Percentiles rank a stretch among this genome's conserved stretches.
Evolutionary conservation across 2,888 invertebrate genomes (phyloP).

Genomic region (Spisula subtruncata): DNA sequence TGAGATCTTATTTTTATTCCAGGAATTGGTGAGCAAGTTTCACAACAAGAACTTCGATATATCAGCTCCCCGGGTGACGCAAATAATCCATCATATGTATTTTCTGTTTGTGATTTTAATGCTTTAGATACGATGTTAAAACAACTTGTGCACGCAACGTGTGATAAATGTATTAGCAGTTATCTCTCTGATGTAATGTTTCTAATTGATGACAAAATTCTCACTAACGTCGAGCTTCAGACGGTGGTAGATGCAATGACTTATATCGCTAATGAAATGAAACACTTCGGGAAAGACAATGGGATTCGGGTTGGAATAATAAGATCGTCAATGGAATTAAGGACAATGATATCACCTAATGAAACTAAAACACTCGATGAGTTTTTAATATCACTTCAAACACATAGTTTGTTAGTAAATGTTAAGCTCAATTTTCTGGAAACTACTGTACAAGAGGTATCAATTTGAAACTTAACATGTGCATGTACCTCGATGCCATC

Average conservation of each 20-base stretch:
- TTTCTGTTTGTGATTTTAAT: constrained; percentile 21
- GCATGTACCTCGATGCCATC: no score
- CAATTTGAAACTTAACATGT: no score
- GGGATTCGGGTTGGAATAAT: background rate
- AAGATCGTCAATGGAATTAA: background rate
- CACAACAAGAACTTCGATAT: constrained; percentile 32
- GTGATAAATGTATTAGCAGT: constrained; percentile 28
- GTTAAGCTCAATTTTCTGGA: no score
- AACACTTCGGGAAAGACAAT: background rate
- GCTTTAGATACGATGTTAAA: constrained; percentile 25
- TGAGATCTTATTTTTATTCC: background rate
- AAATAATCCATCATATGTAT: constrained; percentile 27
- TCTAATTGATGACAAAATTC: constrained; percentile 2
- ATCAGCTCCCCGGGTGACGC: constrained; percentile 26
- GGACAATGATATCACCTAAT: background rate
- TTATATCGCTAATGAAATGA: background rate
- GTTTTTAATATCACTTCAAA: background rate
- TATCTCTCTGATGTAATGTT: constrained; percentile 18
- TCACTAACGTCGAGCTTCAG: constrained; percentile 32
- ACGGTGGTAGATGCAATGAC: background rate
- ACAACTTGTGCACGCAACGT: constrained; percentile 38
- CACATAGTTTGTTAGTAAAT: no score
- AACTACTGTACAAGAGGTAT: no score
- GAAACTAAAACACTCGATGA: background rate
- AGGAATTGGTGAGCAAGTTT: constrained; percentile 35